Conservation (phyloP, 1,140 invertebrate genomes). For the Venustaconcha ellipsiformis region DNA sequence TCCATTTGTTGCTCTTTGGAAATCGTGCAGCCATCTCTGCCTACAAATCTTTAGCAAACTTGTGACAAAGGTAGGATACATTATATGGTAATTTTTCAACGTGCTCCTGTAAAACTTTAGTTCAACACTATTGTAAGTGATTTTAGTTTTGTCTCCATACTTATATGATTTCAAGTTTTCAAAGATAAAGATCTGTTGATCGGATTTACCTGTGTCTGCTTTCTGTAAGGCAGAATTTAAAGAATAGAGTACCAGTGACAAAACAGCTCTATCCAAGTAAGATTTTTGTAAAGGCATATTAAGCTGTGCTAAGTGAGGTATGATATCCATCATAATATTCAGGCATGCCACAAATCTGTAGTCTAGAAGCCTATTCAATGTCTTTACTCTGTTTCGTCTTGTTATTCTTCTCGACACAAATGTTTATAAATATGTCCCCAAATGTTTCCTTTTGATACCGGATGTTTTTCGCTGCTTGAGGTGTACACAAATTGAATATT, state of each 20-base stretch:
- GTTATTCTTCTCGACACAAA: constrained; percentile 2
- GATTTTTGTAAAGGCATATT: not conserved
- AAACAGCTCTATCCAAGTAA: not conserved
- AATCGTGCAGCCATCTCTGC: too few relatives aligned
- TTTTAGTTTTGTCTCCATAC: too few relatives aligned
- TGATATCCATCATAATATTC: not conserved
- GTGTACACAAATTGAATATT: not conserved
- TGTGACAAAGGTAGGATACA: not conserved
- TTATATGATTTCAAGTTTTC: too few relatives aligned
- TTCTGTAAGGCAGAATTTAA: too few relatives aligned
- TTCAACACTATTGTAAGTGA: too few relatives aligned
- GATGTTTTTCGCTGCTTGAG: not conserved
- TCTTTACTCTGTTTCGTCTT: not conserved
- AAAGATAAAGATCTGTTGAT: too few relatives aligned
- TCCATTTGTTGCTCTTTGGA: too few relatives aligned
- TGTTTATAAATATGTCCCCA: not conserved
- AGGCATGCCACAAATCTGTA: not conserved
- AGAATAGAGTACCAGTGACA: not conserved
- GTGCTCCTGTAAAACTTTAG: too few relatives aligned
- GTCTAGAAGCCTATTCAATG: not conserved
- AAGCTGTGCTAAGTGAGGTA: not conserved
- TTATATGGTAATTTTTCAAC: too few relatives aligned
- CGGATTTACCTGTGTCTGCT: too few relatives aligned
- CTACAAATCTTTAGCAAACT: too few relatives aligned
- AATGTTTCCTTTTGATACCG: not conserved